Conservation (phyloP, 2,888 invertebrate genomes). For the Agrochola litura region DNA sequence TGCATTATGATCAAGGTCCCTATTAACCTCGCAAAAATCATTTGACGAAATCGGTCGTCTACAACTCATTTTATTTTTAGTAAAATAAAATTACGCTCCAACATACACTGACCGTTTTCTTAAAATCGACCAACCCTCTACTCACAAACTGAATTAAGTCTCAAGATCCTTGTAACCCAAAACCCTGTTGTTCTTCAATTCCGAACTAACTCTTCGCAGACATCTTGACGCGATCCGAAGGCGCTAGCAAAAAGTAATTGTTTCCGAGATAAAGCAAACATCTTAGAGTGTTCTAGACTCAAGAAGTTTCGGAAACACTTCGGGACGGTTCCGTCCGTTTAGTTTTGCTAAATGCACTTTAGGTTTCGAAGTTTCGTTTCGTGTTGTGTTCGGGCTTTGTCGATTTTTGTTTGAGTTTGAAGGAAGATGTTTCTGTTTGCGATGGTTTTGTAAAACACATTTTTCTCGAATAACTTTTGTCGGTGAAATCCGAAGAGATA, state of each 20-base stretch:
- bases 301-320: conserved; percentile 42
- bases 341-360: conserved; percentile 60
- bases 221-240: conserved; percentile 31
- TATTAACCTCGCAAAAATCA: not conserved
- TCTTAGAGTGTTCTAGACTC: conserved; percentile 13
- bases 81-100: not conserved
- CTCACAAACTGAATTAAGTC: conserved; percentile 32
- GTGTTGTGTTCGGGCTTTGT: conserved; percentile 17
- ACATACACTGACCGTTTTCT: not conserved
- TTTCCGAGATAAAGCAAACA: conserved; percentile 52
- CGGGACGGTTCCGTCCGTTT: conserved; percentile 8
- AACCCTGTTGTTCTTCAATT: conserved; percentile 50
- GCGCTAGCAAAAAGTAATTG: conserved; percentile 54
- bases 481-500: not conserved
- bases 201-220: conserved; percentile 13
- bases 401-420: conserved; percentile 12
- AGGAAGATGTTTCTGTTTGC: conserved; percentile 14
- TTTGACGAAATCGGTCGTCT: not conserved
- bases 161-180: conserved; percentile 9
- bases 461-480: conserved; percentile 1
- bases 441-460: conserved; percentile 18
- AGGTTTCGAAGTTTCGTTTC: conserved; percentile 35
- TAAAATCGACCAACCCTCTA: not conserved
- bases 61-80: not conserved
- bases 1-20: too few species aligned